Evolutionary conservation across 2,797 vertebrate species (phyloP), one percentile per base, ranked within the genome.

Genomic region (Pyrocephalus nanus): DNA sequence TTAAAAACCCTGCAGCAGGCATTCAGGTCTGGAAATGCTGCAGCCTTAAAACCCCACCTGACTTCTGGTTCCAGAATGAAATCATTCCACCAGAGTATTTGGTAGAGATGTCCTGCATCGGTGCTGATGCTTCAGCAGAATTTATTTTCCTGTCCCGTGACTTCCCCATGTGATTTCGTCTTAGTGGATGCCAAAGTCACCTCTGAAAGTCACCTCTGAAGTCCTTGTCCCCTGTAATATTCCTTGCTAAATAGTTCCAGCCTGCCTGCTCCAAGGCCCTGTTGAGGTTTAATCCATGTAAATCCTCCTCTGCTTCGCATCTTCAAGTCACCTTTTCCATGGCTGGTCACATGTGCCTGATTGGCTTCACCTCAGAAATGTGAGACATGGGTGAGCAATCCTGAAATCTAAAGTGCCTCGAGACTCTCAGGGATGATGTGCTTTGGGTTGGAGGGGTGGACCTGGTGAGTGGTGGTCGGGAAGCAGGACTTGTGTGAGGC

Each of bases 211-310:
- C 27, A 73, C 43, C 60, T 64, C 27, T 60, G 60, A 79, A 79
- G 32, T 62, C 51, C 55, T 73, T 73, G 12, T 69, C 9, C 48
- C 1, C 0, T 16, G 0, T 11, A 12, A 34, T 5, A 32, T 36
- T 86, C 64, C 88, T 54, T 14, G 4, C 40, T 74, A 13, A 27
- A 12, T 9, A 8, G 30, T 45, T 50, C 16, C 17, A 86, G 1
- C 20, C 20, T 89, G 45, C 32, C 32, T 88, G n/a, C 36, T 43
- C 0, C 0, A 72, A 86, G 32, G 40, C 6, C 12, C 8, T 70
- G 6, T 32, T 55, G 38, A 42, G 27, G 42, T 26, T 84, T 12
- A 27, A 36, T 62, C 34, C 7, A 0, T 34, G 30, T 34, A 4
- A 78, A 26, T 45, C 48, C 25, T 78, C 19, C 45, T 90, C 23